Evolutionary conservation across 2,113 vertebrate genomes (phyloP), one percentile per base, ranked within the genome.

Genomic region (Halcyon senegalensis): DNA sequence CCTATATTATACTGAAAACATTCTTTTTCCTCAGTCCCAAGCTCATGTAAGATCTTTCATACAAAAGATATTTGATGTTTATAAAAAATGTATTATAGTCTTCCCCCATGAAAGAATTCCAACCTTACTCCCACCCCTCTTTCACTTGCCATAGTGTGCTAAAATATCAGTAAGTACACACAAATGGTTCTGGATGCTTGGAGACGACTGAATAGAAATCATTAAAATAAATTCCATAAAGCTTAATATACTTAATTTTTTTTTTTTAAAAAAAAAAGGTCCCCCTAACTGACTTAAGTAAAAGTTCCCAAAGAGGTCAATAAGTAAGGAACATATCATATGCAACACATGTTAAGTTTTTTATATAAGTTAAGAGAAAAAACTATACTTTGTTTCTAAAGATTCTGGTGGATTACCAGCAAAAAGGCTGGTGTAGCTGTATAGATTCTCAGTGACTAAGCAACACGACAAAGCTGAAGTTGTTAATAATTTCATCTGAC

Each of bases 321-420:
- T 74, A 89, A 44, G 7, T 67, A n/a, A 83, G 30, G 24, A 88
- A 51, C 70, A 39, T 6, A 37, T 60, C 19, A 41, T 44, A 44
- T 5, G 69, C 44, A 41, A 24, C 77, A 91, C 9, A 62, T 63
- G 2, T 20, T 62, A 35, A 85, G 93, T 86, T 84, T 73, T 93
- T 96, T 24, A 76, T 76, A 3, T 35, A 90, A 80, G 44, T 74
- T 43, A 89, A 68, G 16, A 83, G 41, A 35, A 79, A 84, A 94
- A 69, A 35, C 1, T 20, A 14, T 44, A 73, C 1, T 4, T 48
- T 86, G 8, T 81, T 87, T 51, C 90, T 64, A 73, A 91, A 82
- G 16, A 79, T 79, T 12, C 17, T 48, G 16, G 10, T 81, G 35
- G 56, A 94, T 85, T 91, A 73, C 12, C 24, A 92, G n/a, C 11